Base-by-base conservation (phyloP, 2,888 invertebrate genomes). In the Ormyrus rosae region DNA sequence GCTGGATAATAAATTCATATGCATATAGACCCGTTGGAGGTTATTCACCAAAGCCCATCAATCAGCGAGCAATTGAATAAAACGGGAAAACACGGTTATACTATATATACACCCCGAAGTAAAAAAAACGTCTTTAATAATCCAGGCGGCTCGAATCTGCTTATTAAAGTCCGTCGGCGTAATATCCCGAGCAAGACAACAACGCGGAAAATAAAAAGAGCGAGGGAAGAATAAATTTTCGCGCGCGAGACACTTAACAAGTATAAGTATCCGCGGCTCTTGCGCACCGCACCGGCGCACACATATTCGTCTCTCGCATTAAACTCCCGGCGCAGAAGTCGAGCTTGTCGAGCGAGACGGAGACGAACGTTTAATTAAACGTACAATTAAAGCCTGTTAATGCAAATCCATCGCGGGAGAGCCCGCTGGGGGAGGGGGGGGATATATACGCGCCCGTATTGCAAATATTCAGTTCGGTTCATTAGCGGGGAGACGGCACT, bases 381-480 rank as follows among this genome's bases (percentile, higher is more conserved):
- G 56, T 61, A 70, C 73, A 71, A 78, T 81, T 71, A 81, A 67
- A 65, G 51, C 63, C 56, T 71, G 78, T 73, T 78, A 67, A 75
- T 81, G 78, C 75, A 78, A 81, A 81, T 81, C 34, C 68, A 64
- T 69, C 50, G 8, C 0, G 34, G 2, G 34, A 34, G 19, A 19
- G 6, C 34, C 34, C 34, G 19, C 19, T 1, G 34, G 34, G 34
- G 3, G n/a, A n/a, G 34, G 34, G 1, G 34, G 34, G 34, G 2
- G 34, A 34, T 34, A 34, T 34, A 34, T 19, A 1, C 19, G 19
- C 10, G 48, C 10, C 11, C 75, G 34, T 34, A 45, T 53, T 58
- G 67, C 72, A 73, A 77, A 73, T 81, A 77, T 77, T 68, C 69
- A 53, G 64, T 68, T 60, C 53, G n/a, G 71, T 81, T 81, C 81